Percentiles rank a stretch among this genome's conserved stretches.
Conservation (phyloP, 1,140 invertebrate species). For the Lithobius niger region DNA sequence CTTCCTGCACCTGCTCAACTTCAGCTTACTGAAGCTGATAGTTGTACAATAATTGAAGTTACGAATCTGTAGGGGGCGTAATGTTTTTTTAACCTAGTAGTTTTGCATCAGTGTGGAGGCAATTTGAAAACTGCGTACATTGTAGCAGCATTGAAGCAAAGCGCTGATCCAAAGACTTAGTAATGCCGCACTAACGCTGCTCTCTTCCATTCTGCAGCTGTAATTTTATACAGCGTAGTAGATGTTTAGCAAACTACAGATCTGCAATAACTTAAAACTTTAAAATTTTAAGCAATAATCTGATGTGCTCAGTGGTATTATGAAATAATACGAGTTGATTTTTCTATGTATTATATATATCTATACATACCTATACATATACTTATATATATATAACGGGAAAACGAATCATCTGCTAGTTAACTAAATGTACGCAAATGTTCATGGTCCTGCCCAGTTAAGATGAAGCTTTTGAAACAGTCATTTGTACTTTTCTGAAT, state of each 20-base stretch:
- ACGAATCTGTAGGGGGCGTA: no score
- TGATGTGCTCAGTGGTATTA: constrained; percentile 2
- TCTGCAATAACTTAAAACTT: background rate
- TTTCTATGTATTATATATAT: constrained; percentile 1
- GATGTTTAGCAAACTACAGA: background rate
- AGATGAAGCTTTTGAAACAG: background rate
- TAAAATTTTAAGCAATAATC: constrained; percentile 1
- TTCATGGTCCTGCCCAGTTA: constrained; percentile 7
- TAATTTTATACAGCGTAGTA: no score
- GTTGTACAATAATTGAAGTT: no score
- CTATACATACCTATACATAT: constrained; percentile 1
- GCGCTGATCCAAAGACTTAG: no score
- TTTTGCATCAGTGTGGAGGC: no score
- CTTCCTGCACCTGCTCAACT: no score
- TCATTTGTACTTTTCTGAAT: background rate
- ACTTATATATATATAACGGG: background rate
- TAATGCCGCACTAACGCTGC: no score
- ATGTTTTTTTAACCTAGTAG: no score
- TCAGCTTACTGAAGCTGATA: no score
- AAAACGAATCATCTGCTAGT: background rate
- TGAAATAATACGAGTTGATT: background rate
- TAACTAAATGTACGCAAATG: background rate
- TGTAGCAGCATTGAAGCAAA: no score
- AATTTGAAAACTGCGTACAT: no score
- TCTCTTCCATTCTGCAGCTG: no score